Conservation (phyloP, 2,113 vertebrate species). For the Caracal caracal region DNA sequence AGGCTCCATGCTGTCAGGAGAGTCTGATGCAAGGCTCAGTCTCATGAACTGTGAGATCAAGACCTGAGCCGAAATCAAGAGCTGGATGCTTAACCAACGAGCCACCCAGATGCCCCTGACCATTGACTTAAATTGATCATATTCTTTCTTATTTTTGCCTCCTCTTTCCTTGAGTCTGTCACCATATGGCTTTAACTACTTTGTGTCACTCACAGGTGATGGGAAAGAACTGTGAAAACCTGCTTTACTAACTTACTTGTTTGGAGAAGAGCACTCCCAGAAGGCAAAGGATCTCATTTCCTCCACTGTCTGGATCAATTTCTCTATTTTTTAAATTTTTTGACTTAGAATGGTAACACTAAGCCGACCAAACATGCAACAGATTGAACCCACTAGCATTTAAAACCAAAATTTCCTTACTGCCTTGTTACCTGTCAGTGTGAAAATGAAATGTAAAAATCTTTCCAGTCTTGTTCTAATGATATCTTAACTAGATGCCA, state of each 20-base stretch:
- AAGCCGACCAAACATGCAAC: background rate
- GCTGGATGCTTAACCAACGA: no score
- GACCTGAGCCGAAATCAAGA: no score
- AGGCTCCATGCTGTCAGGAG: no score
- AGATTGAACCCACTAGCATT: background rate
- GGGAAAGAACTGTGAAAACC: background rate
- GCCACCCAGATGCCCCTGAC: background rate
- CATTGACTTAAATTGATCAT: background rate
- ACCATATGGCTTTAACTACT: background rate
- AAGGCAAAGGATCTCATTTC: background rate
- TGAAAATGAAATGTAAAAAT: constrained; percentile 24
- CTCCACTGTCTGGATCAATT: background rate
- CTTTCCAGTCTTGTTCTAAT: background rate
- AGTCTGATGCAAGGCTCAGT: no score
- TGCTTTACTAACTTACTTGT: background rate
- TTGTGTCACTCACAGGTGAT: background rate
- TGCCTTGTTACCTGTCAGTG: background rate
- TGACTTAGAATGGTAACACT: background rate
- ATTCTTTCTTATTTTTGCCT: background rate
- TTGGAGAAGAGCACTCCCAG: background rate
- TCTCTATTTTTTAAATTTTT: background rate
- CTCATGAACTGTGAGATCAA: no score
- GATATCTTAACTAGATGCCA: background rate
- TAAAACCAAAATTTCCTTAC: background rate
- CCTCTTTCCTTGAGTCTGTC: background rate